These are phyloP conservation scores for Saturnia japonica DNA, from an alignment of 2,888 invertebrate genomes.

Conservation along the genomic window DNA sequence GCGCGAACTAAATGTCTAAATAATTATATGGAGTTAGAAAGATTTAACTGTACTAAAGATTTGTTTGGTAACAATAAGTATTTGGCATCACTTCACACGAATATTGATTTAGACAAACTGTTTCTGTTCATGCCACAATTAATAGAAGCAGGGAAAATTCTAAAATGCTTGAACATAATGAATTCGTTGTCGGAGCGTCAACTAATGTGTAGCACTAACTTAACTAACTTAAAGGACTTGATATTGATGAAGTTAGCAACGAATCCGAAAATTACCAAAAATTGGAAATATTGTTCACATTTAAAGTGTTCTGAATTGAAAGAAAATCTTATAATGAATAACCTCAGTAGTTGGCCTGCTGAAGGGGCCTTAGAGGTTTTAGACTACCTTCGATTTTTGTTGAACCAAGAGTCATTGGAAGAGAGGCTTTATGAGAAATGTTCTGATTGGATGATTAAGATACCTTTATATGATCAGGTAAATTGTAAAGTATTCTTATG, in stretches of 20 bases:
- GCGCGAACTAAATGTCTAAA: constrained; percentile 83
- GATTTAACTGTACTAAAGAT: constrained; percentile 77
- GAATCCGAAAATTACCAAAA: constrained; percentile 68
- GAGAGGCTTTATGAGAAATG: constrained; percentile 71
- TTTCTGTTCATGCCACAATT: constrained; percentile 76
- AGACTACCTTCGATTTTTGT: constrained; percentile 71
- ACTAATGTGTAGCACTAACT: constrained; percentile 71
- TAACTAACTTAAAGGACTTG: constrained; percentile 81
- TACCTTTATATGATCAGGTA: constrained; percentile 84
- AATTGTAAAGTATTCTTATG: neutral
- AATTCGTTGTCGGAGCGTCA: constrained; percentile 83
- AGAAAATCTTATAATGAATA: constrained; percentile 76
- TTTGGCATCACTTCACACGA: constrained; percentile 82
- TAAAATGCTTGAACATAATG: constrained; percentile 78
- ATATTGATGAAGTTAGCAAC: constrained; percentile 82
- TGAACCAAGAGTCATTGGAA: constrained; percentile 66
- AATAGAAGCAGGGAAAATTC: constrained; percentile 69
- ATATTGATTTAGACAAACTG: constrained; percentile 75
- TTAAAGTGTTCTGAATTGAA: constrained; percentile 78
- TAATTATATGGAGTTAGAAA: constrained; percentile 81
- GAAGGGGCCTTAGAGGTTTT: constrained; percentile 79
- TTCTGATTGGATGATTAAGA: constrained; percentile 82
- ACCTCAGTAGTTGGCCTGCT: constrained; percentile 80
- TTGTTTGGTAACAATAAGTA: constrained; percentile 82
- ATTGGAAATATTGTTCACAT: constrained; percentile 77